Conservation (phyloP, 2,888 invertebrate species). For the Drosophila stalkeri region DNA sequence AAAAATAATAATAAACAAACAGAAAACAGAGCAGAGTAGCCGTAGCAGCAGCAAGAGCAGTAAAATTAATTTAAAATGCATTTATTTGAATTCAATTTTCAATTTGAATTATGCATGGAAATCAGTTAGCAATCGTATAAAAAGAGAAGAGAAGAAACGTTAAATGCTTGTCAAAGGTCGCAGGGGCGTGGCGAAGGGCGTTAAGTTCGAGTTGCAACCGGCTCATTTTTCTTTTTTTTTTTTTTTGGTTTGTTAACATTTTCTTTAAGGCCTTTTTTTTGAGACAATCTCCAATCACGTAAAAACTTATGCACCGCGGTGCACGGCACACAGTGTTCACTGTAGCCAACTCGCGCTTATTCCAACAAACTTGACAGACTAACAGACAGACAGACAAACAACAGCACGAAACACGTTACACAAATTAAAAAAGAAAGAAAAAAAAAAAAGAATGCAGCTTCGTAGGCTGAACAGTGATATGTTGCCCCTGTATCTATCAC, state of each 20-base stretch:
- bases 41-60: slow-evolving; percentile 5
- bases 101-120: slow-evolving; percentile 70
- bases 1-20: slow-evolving; percentile 4
- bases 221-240: neutral
- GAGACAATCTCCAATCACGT: slow-evolving; percentile 21
- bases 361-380: slow-evolving; percentile 9
- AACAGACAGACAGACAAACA: slow-evolving; percentile 26
- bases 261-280: neutral
- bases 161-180: slow-evolving; percentile 15
- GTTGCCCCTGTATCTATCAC: slow-evolving; percentile 17
- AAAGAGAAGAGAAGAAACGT: neutral
- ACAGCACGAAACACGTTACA: slow-evolving; percentile 65
- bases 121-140: slow-evolving; percentile 32
- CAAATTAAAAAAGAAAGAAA: slow-evolving; percentile 55
- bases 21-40: neutral
- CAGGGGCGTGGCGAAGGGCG: slow-evolving; percentile 5
- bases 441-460: slow-evolving; percentile 9
- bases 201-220: slow-evolving; percentile 1
- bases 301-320: neutral
- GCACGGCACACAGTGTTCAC: slow-evolving; percentile 18
- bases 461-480: slow-evolving; percentile 41
- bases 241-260: neutral
- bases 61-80: slow-evolving; percentile 64
- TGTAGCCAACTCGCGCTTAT: slow-evolving; percentile 14
- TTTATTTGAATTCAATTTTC: slow-evolving; percentile 69